phyloP scores from a whole-genome alignment of 2,113 vertebrate genomes.

The Heterochromis multidens region DNA sequence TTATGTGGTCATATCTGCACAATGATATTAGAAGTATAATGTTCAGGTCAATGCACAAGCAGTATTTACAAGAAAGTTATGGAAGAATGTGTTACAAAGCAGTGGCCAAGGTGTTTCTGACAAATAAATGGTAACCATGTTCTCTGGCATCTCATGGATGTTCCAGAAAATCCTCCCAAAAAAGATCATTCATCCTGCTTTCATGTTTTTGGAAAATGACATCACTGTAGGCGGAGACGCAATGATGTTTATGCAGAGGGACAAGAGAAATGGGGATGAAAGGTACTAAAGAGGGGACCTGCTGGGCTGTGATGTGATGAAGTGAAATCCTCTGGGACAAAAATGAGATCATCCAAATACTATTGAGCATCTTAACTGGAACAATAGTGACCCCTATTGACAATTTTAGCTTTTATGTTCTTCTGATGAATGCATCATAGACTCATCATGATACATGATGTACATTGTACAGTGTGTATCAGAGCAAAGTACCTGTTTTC shows the following conservation, averaged over 20 bases:
- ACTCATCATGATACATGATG: neutral
- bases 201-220: conserved; percentile 23
- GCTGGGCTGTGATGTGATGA: conserved; percentile 66
- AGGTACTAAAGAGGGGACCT: conserved; percentile 59
- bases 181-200: neutral
- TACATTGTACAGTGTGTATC: neutral
- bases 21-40: neutral
- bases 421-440: neutral
- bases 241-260: conserved; percentile 47
- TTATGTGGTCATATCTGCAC: conserved; percentile 20
- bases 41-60: neutral
- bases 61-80: neutral
- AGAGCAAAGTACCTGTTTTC: conserved; percentile 37
- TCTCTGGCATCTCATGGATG: neutral
- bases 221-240: conserved; percentile 29
- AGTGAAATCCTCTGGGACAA: conserved; percentile 36
- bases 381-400: conserved; percentile 72
- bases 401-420: neutral
- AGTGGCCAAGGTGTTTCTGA: neutral
- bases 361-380: conserved; percentile 24
- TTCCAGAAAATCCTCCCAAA: neutral
- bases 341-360: conserved; percentile 64
- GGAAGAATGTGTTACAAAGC: neutral
- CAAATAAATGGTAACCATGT: neutral
- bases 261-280: conserved; percentile 37